Evolutionary conservation across 1,140 invertebrate genomes (phyloP), one percentile per base, ranked within the genome.

Genomic region (Bombus balteatus): DNA sequence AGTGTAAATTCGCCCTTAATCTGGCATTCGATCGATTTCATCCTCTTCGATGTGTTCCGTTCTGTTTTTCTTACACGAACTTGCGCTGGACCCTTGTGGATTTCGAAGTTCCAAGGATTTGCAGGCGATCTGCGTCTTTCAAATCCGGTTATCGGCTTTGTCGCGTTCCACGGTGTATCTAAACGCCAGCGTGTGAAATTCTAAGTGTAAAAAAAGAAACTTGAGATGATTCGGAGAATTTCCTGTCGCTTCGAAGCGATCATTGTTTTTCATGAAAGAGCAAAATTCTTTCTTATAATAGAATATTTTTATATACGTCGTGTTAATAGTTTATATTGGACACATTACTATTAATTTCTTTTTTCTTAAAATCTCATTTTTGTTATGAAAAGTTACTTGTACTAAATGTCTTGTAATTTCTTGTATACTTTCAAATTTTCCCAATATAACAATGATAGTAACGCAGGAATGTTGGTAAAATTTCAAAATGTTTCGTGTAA

Each of bases 31-130:
- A 53, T 18, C 47, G n/a, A 43, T 73, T 41, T 32, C 9, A 5
- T 28, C 22, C n/a, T 10, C 32, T 9, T 12, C 6, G 28, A 28
- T 3, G 32, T 53, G 18, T 43, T 47, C 53, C 41, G 25, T 65
- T 74, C 39, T 75, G 57, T 32, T 82, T 66, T 82, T 75, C 81
- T 85, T 80, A 47, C 79, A 13, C 65, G 15, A 80, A 74, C 81
- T 76, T 57, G n/a, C 39, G 18, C 32, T 32, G 22, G 47, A 28
- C 18, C 18, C 77, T n/a, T 57, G 57, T 37, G 47, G 78, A 70
- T 47, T 47, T 53, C 41, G 1, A 53, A 78, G 22, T 39, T 66
- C 70, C 47, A 53, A 53, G 57, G 81, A 82, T 65, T 41, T 25
- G 3, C 6, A 34, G 57, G 71, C 47, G 47, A 53, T 47, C 71